Evolutionary conservation across 2,113 vertebrate species (phyloP), one percentile per base, ranked within the genome.

Genomic region (Chaetodon auriga): DNA sequence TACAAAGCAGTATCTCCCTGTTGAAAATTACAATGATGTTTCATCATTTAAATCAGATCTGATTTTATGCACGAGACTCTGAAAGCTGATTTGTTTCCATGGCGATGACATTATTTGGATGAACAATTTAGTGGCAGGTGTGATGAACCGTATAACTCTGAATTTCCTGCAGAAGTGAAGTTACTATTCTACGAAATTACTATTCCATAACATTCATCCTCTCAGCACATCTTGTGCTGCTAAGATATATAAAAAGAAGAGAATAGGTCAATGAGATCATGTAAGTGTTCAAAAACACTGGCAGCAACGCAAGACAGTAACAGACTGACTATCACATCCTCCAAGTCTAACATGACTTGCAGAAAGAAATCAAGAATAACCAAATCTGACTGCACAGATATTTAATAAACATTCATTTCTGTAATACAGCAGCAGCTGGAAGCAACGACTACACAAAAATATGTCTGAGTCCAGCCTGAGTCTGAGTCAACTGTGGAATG

Each of bases 41-140:
- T 13, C 58, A 15, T 45, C 54, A 60, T 61, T 8, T 48, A 73
- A 66, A 70, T 81, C 21, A 10, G n/a, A 41, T 48, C 19, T 25
- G 48, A 48, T 60, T 68, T 41, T 60, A 30, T 66, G 45, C 69
- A 68, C 18, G 58, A 65, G 49, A 61, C 60, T 63, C 46, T 5
- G 5, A 75, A 79, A 71, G 55, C 49, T 25, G 11, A 69, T 49
- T 30, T 66, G 64, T 90, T 83, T 75, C 80, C 48, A 83, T 71
- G 38, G 81, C 69, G 77, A 81, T 82, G 23, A 53, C 19, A 64
- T 80, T 12, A 68, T 70, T 51, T 75, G 53, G 58, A 78, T 57
- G 46, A 84, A 49, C 16, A 68, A 63, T 72, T 65, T 23, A 41
- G 69, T 62, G 30, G 57, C 21, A 70, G 60, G 49, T 71, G 23